Conservation (phyloP, 2,797 vertebrate genomes). For the Columba guinea region DNA sequence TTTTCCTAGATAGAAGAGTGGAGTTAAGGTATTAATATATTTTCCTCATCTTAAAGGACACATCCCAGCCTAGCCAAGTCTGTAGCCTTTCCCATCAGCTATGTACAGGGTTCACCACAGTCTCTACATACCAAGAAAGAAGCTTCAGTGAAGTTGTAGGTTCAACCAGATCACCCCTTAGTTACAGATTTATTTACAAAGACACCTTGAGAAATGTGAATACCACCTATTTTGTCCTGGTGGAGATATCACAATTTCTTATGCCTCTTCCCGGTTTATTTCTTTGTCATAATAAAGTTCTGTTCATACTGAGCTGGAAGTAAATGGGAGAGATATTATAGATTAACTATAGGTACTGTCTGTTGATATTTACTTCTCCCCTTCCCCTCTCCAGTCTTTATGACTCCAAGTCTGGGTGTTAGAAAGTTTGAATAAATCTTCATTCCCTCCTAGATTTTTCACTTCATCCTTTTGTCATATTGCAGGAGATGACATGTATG, state of each 20-base stretch:
- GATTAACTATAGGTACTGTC: not conserved
- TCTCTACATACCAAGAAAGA: fast-evolving
- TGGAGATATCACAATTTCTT: not conserved
- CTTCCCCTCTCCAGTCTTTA: not conserved
- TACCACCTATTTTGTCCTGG: fast-evolving
- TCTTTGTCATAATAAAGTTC: not conserved
- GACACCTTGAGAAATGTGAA: not conserved
- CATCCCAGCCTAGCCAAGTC: fast-evolving
- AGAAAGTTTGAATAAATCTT: not conserved
- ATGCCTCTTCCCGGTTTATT: not conserved
- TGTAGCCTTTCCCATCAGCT: not conserved
- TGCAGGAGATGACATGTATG: not conserved
- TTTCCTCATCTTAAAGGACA: not conserved
- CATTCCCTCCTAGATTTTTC: not conserved
- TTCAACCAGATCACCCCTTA: not conserved
- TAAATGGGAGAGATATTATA: not conserved
- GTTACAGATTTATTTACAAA: not conserved
- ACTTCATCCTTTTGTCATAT: not conserved
- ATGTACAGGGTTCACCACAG: fast-evolving
- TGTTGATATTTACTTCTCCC: not conserved
- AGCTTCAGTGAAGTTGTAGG: not conserved
- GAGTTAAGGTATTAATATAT: not conserved
- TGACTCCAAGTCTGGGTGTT: not conserved
- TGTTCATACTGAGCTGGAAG: not conserved
- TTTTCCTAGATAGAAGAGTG: not conserved